phyloP scores from a whole-genome alignment of 2,888 invertebrate species.

The Parthenolecanium corni region DNA sequence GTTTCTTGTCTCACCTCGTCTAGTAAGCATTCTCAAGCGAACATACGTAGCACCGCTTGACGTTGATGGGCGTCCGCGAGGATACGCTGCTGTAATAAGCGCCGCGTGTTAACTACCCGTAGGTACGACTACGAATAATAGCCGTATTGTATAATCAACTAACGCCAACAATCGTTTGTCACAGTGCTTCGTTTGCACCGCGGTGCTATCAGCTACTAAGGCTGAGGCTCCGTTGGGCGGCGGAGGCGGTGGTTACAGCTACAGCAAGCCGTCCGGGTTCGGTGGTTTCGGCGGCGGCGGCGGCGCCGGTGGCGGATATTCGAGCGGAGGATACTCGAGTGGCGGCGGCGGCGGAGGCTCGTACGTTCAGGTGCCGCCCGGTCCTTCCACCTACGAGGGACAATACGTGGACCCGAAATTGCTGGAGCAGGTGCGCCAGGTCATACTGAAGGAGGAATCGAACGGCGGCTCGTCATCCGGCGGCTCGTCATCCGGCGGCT shows the following conservation, averaged over 20 bases:
- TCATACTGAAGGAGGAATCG: conserved; percentile 65
- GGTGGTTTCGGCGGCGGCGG: conserved; percentile 39
- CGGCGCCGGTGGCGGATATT: conserved; percentile 35
- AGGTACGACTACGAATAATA: too few species aligned
- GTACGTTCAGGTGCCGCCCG: conserved; percentile 57
- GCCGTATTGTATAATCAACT: background rate
- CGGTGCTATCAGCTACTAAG: conserved; percentile 31
- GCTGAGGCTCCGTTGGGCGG: conserved; percentile 37
- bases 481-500: conserved; percentile 42
- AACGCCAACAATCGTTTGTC: too few species aligned
- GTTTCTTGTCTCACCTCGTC: too few species aligned
- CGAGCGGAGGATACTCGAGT: conserved; percentile 38
- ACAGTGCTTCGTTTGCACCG: conserved; percentile 22
- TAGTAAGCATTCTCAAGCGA: too few species aligned
- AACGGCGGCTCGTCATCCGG: conserved; percentile 43
- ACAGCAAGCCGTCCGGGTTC: conserved; percentile 39
- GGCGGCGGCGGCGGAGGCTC: conserved; percentile 38
- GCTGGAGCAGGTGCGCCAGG: conserved; percentile 72
- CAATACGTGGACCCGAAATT: conserved; percentile 68
- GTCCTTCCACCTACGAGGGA: conserved; percentile 70
- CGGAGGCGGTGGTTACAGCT: conserved; percentile 39
- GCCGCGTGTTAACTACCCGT: too few species aligned
- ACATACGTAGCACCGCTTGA: too few species aligned
- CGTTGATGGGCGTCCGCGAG: too few species aligned
- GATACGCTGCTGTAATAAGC: too few species aligned